Evolutionary conservation across 2,113 vertebrate genomes (phyloP).

Genomic region (Zootoca vivipara): DNA sequence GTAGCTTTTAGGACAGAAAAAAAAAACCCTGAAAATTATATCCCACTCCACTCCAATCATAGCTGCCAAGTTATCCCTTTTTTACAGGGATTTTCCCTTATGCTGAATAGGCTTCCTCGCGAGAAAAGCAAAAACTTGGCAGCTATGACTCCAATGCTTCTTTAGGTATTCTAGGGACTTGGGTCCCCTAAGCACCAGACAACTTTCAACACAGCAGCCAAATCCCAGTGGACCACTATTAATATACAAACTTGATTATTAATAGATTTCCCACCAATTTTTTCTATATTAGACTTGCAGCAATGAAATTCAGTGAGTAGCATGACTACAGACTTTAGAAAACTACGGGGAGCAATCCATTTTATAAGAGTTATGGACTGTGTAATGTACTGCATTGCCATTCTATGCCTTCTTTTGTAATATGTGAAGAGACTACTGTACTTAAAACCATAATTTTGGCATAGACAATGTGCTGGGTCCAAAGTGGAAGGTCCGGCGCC

Average conservation of each 20-base stretch:
- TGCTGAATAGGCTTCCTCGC: no score
- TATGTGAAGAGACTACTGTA: neutral
- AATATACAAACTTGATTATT: constrained; percentile 30
- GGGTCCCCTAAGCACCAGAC: neutral
- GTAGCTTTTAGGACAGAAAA: neutral
- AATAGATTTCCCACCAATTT: constrained; percentile 12
- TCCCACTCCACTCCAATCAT: neutral
- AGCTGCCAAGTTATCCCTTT: no score
- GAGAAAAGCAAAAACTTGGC: no score
- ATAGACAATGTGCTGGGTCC: neutral
- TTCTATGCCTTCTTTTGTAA: neutral
- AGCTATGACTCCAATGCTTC: neutral
- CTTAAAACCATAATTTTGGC: neutral
- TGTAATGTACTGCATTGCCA: neutral
- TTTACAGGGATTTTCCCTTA: no score
- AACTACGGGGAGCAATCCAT: neutral
- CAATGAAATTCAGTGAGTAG: neutral
- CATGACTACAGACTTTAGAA: neutral
- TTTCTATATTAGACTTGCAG: constrained; percentile 13
- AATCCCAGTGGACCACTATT: constrained; percentile 11
- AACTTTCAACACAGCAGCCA: neutral
- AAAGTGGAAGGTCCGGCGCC: neutral
- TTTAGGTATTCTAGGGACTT: constrained; percentile 2
- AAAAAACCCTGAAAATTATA: neutral
- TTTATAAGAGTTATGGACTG: neutral